Percentiles rank a stretch among this genome's conserved stretches.
phyloP scores from a whole-genome alignment of 2,113 vertebrate species.

The Sus scrofa region T2T-Sscrofa CM000830.6:95319001-95319500 shows the following conservation, averaged over 20 bases:
- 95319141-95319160: background rate
- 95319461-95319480: too few species aligned
- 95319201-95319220: background rate
- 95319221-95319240: background rate
- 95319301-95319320: too few species aligned
- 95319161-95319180: background rate
- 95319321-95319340: too few species aligned
- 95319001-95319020: background rate
- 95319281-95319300: too few species aligned
- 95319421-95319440: too few species aligned
- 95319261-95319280: too few species aligned
- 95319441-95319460: too few species aligned
- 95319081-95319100: background rate
- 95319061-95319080: background rate
- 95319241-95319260: background rate
- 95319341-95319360: too few species aligned
- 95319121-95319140: constrained; percentile 48
- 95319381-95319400: too few species aligned
- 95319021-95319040: background rate
- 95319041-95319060: background rate
- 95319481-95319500: too few species aligned
- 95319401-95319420: too few species aligned
- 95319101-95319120: background rate
- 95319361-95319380: too few species aligned
- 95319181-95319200: background rate